A percentile compares a stretch with the other conserved stretches of the same genome.
phyloP scores from a whole-genome alignment of 2,797 vertebrate species.

The Silurus lanzhouensis region DNA sequence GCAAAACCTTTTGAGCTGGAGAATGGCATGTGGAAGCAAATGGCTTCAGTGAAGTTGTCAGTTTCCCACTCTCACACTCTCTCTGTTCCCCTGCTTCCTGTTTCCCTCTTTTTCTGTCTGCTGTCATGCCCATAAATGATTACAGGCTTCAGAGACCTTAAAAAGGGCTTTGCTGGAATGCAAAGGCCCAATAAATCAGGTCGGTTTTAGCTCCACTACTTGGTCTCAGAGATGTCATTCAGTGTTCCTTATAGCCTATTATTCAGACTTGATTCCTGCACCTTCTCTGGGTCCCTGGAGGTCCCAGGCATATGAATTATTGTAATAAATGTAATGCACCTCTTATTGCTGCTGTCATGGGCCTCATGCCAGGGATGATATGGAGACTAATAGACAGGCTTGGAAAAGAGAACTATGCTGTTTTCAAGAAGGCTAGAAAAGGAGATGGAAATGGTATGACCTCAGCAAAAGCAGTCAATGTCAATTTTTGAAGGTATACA shows the following conservation, averaged over 20 bases:
- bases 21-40: not conserved
- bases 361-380: slow-evolving; percentile 30
- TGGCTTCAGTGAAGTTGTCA: not conserved
- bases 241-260: slow-evolving; percentile 37
- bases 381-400: slow-evolving; percentile 45
- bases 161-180: slow-evolving; percentile 20
- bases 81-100: slow-evolving; percentile 5
- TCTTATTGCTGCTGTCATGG: slow-evolving; percentile 33
- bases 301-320: slow-evolving; percentile 41
- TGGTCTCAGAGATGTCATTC: slow-evolving; percentile 24
- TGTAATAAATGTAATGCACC: slow-evolving; percentile 46
- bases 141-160: slow-evolving; percentile 32
- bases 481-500: not conserved
- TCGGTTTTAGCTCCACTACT: slow-evolving; percentile 22
- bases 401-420: not conserved
- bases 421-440: slow-evolving; percentile 1
- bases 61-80: not conserved
- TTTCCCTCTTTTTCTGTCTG: not conserved
- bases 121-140: slow-evolving; percentile 38
- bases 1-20: not conserved
- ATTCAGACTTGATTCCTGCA: slow-evolving; percentile 37
- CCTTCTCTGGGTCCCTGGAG: slow-evolving; percentile 21
- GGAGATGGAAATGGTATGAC: slow-evolving; percentile 14
- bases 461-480: slow-evolving; percentile 32
- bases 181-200: slow-evolving; percentile 35